phyloP scores from a whole-genome alignment of 2,888 invertebrate genomes.

The Cephus runcator region DNA sequence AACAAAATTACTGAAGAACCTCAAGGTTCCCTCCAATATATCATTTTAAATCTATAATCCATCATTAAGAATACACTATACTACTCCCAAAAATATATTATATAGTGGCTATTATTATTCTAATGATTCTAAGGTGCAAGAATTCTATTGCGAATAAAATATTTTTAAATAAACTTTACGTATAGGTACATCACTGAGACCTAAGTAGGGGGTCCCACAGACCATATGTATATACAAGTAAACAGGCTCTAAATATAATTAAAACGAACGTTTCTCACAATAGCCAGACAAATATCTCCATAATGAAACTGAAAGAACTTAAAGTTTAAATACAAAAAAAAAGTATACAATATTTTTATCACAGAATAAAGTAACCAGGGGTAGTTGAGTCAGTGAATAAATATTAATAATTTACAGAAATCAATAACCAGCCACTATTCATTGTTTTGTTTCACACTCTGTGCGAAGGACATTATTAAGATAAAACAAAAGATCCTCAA shows the following conservation, averaged over 20 bases:
- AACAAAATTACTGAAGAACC: conserved; percentile 5
- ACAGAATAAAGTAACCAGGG: neutral
- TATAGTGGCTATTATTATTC: neutral
- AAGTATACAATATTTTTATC: neutral
- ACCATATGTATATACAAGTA: neutral
- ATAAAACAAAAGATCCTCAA: neutral
- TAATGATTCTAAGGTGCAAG: neutral
- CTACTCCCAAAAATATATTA: neutral
- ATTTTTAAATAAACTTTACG: neutral
- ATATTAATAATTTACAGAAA: neutral
- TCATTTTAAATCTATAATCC: neutral
- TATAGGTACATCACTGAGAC: neutral
- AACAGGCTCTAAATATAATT: neutral
- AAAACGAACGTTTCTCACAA: neutral
- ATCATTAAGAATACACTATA: neutral
- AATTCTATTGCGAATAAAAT: neutral
- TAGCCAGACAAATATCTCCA: neutral
- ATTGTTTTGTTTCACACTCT: neutral
- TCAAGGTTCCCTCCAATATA: neutral
- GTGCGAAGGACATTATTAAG: neutral
- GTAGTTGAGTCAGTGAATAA: neutral
- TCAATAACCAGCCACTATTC: neutral
- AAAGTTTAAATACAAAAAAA: neutral
- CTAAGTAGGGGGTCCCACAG: neutral
- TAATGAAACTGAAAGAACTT: neutral